Base-by-base conservation (phyloP, 1,140 invertebrate species). In the Panulirus ornatus region DNA sequence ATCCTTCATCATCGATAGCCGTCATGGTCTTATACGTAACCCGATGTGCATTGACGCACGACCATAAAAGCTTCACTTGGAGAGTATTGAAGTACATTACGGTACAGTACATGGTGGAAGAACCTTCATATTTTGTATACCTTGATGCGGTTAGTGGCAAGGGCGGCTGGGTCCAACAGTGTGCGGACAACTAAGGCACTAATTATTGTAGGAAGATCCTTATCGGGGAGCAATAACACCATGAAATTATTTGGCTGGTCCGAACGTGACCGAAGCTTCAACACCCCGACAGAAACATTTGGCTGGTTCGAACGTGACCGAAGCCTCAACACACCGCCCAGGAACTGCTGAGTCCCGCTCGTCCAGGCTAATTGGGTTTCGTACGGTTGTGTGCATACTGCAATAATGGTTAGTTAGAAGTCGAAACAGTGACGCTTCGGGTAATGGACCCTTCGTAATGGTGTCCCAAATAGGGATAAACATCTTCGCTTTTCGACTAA, bases 181-280 rank as follows among this genome's bases (percentile, higher is more conserved):
- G 66, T 16, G 30, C 63, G 66, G 27, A 73, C 30, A 84, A 38
- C 63, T 40, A 27, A 84, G 38, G 63, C 83, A 19, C 44, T 66
- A 84, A 84, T 84, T 84, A 84, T 63, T 36, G 30, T 40, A 27
- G 40, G 30, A 84, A 42, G 58, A 70, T 71, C 70, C 66, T 84
- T 84, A 84, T 84, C 83, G 47, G 63, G 9, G 42, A 51, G 83
- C 70, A 73, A 84, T 84, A 84, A 73, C 83, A 84, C 83, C 83
- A 34, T 84, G 83, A 84, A 73, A 70, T 71, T 73, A 84, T 84
- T 84, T 42, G 51, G 63, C 66, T n/a, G 44, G 40, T 22, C 22
- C n/a, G 83, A 47, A 84, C 83, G 83, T 84, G 83, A 84, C 70
- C 40, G 40, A 34, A 84, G 66, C 19, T 66, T 63, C 83, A 84